Percentiles rank a stretch among this genome's conserved stretches.
Conservation (phyloP, 1,140 invertebrate species). For the Lepidurus couesii region DNA sequence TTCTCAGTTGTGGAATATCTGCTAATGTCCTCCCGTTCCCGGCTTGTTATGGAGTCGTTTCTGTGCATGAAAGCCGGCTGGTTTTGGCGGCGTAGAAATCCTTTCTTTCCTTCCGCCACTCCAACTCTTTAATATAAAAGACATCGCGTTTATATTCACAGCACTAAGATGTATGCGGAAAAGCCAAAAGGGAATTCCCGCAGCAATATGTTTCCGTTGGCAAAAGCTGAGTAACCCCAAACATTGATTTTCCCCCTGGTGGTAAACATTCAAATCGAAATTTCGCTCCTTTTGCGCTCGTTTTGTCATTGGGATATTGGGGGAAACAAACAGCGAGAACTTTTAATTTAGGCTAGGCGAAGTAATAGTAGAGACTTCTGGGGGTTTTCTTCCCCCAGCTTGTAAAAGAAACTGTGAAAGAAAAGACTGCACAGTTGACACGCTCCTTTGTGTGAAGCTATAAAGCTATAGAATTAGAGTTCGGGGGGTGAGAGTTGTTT, state of each 20-base stretch:
- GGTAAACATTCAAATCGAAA: neutral
- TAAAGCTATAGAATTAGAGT: no score
- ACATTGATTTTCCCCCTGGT: neutral
- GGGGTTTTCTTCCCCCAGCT: no score
- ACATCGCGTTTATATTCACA: neutral
- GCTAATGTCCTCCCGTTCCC: neutral
- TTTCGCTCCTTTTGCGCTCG: neutral
- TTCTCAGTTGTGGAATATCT: neutral
- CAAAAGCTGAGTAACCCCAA: neutral
- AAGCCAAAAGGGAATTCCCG: neutral
- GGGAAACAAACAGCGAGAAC: neutral
- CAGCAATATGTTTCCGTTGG: constrained; percentile 7
- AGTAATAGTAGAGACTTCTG: no score
- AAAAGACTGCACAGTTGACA: no score
- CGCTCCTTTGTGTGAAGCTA: no score
- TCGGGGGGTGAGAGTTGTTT: no score
- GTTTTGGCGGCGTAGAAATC: neutral
- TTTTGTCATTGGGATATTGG: neutral
- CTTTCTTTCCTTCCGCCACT: neutral
- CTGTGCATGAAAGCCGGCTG: no score
- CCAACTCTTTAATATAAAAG: neutral
- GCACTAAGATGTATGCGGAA: neutral
- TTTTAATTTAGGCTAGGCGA: neutral
- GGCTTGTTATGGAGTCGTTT: no score
- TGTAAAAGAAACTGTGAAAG: no score